Base-by-base conservation (phyloP, 2,113 vertebrate species). In the Agelaius phoeniceus region DNA sequence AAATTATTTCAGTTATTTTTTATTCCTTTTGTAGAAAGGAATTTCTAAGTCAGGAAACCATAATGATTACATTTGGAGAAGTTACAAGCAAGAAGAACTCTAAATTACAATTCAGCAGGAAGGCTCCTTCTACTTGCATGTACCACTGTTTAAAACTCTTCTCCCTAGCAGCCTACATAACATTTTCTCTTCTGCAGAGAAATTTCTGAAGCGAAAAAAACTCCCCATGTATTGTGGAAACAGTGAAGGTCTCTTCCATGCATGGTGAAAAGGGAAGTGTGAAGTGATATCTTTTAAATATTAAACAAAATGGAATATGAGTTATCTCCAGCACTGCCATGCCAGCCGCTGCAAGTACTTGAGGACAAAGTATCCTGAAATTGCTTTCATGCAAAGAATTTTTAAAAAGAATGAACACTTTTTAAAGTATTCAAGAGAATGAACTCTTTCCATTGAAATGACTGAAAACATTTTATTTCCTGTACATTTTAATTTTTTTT, bases 341-440 rank as follows among this genome's bases (percentile, higher is more conserved):
- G 1, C 19, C 48, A 71, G 51, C 73, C 55, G 59, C n/a, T 2
- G 1, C 0, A 0, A 72, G 62, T 19, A 62, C 54, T 12, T 63
- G 26, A 84, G 66, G 73, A 94, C 39, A 46, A 76, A 81, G 51
- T 21, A 67, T 39, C 49, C 44, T 30, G 28, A 72, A 82, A 84
- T 2, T 10, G 23, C 72, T 71, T 83, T 41, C 43, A 69, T 17
- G 90, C 2, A 2, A 55, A 57, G 33, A 68, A 81, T 37, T 88
- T 87, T 48, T 7, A 9, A 74, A 49, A 78, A 33, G 7, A 63
- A 58, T 15, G 1, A 71, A 78, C 35, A 67, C 5, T 68, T 86
- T 58, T 20, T 26, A 15, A 90, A 88, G 39, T 46, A 84, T 49
- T 84, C 59, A 66, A 87, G 62, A 72, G 28, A 87, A 78, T 58